Percentiles rank a stretch among this genome's conserved stretches.
Conservation (phyloP, 2,113 vertebrate species). For the Eurystomus gularis region DNA sequence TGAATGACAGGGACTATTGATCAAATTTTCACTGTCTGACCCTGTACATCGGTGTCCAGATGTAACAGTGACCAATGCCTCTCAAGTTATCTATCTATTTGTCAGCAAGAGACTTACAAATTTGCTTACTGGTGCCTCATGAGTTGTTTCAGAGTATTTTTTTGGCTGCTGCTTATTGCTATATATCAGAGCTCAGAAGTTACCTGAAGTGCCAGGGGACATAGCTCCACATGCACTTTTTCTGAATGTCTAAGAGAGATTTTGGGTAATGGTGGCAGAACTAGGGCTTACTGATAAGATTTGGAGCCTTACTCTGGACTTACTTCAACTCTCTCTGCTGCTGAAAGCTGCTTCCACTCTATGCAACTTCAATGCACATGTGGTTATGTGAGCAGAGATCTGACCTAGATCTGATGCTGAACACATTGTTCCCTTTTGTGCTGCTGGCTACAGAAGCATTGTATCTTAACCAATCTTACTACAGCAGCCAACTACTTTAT, state of each 20-base stretch:
- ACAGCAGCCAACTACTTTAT: constrained; percentile 32
- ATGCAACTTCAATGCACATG: not conserved
- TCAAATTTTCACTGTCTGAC: not conserved
- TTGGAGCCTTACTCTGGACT: not conserved
- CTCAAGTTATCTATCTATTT: not conserved
- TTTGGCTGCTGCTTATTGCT: not conserved
- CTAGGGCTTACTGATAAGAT: not conserved
- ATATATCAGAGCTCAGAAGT: not conserved
- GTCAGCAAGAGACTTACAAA: not conserved
- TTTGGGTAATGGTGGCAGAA: not conserved
- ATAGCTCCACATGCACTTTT: not conserved
- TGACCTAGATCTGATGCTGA: constrained; percentile 50
- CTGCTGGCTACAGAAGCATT: constrained; percentile 5
- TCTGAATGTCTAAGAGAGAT: not conserved
- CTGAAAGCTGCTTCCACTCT: not conserved
- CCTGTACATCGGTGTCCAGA: not conserved
- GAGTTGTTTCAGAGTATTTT: not conserved
- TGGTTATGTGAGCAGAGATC: constrained; percentile 47
- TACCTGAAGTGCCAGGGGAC: not conserved
- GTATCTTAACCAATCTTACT: constrained; percentile 36
- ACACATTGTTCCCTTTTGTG: constrained; percentile 9
- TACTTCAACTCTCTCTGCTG: not conserved
- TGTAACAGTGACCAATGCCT: not conserved
- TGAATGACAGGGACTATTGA: not conserved
- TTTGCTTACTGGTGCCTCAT: not conserved